Evolutionary conservation across 2,888 invertebrate species (phyloP).

Genomic region (Silvanus unidentatus): DNA sequence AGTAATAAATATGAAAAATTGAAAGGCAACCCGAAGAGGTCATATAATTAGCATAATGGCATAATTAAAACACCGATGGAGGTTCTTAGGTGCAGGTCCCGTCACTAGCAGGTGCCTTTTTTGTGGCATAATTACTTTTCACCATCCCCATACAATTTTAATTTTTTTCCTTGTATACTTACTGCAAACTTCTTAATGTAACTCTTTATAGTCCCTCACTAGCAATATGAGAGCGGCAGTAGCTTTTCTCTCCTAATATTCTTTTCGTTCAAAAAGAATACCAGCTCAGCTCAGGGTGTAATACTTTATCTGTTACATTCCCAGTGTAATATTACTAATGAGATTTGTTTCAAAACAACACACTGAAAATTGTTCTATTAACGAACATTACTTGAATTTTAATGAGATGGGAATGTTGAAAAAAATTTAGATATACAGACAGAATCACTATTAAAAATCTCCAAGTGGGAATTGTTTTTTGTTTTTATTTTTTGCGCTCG

Average conservation of each 20-base stretch:
- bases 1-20: constrained; percentile 34
- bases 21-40: constrained; percentile 33
- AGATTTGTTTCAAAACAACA: constrained; percentile 2
- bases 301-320: too few relatives aligned
- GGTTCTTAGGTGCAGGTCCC: constrained; percentile 34
- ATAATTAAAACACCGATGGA: constrained; percentile 33
- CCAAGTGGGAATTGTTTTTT: too few relatives aligned
- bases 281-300: too few relatives aligned
- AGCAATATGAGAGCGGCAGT: too few relatives aligned
- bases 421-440: too few relatives aligned
- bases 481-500: too few relatives aligned
- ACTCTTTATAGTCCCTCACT: not conserved
- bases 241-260: too few relatives aligned
- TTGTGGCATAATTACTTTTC: constrained; percentile 31
- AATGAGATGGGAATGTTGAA: not conserved
- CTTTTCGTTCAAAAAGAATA: too few relatives aligned
- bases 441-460: too few relatives aligned
- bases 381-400: not conserved
- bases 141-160: constrained; percentile 18
- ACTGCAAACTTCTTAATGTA: not conserved
- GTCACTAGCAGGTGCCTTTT: constrained; percentile 35
- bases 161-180: constrained; percentile 17
- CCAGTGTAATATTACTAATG: not conserved
- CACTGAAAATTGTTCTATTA: not conserved
- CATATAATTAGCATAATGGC: constrained; percentile 38